Evolutionary conservation across 2,113 vertebrate species (phyloP).

Genomic region (Crotophaga sulcirostris): DNA sequence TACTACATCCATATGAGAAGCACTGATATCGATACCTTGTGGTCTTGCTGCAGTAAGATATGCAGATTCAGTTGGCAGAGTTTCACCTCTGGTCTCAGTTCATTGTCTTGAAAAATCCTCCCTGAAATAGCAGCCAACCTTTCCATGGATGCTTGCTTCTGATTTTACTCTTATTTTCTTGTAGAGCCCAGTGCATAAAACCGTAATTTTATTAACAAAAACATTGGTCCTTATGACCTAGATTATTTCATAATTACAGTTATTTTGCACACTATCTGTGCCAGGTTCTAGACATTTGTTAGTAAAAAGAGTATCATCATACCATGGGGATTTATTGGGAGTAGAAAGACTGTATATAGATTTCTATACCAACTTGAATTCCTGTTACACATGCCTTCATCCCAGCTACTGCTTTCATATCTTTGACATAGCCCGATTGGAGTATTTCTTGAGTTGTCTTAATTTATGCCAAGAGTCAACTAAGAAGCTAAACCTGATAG

Average conservation of each 20-base stretch:
- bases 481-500: not conserved
- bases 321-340: not conserved
- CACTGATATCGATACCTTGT: not conserved
- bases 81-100: not conserved
- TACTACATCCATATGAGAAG: not conserved
- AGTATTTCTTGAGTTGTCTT: not conserved
- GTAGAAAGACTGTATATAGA: not conserved
- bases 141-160: not conserved
- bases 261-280: not conserved
- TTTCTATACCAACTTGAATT: not conserved
- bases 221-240: not conserved
- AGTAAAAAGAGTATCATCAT: not conserved
- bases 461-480: not conserved
- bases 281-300: not conserved
- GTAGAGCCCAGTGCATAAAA: not conserved
- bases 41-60: not conserved
- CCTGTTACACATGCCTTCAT: not conserved
- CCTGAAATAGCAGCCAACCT: not conserved
- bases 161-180: not conserved
- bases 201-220: not conserved
- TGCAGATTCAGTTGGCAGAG: rapidly evolving
- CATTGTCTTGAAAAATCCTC: not conserved
- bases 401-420: not conserved
- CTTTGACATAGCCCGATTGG: not conserved
- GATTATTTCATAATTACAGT: not conserved